These are phyloP conservation scores for Rissa tridactyla DNA, from an alignment of 2,113 vertebrate species.

Conservation along the genomic window DNA sequence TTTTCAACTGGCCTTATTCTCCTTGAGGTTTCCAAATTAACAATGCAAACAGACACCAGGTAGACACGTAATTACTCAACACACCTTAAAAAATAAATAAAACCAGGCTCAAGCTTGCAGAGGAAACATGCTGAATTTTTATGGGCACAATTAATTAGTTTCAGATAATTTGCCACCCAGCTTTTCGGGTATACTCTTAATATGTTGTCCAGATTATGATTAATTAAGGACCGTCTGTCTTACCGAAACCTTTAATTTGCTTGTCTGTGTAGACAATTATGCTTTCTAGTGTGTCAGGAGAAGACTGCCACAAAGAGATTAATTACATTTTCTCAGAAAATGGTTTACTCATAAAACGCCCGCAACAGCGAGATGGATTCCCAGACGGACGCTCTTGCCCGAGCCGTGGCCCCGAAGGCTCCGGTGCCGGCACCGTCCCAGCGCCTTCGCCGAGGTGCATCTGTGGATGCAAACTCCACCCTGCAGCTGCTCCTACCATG, in stretches of 20 bases:
- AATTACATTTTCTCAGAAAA: conserved; percentile 23
- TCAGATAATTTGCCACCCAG: conserved; percentile 21
- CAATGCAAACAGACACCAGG: background rate
- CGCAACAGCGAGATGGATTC: background rate
- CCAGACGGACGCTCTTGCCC: background rate
- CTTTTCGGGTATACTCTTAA: background rate
- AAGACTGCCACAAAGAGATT: background rate
- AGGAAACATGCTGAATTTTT: background rate
- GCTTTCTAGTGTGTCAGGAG: background rate
- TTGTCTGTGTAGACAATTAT: conserved; percentile 3
- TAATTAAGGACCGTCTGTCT: background rate
- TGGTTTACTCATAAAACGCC: background rate
- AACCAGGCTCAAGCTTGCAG: background rate
- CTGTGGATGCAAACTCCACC: background rate
- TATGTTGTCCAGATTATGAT: background rate
- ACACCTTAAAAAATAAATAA: conserved; percentile 4
- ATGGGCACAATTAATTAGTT: background rate
- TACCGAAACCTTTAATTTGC: conserved; percentile 35
- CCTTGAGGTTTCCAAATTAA: background rate
- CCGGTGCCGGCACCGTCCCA: background rate
- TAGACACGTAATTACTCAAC: background rate
- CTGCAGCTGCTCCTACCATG: conserved; percentile 26
- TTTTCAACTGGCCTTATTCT: background rate
- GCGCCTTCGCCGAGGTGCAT: background rate
- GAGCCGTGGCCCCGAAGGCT: accelerated